Conservation (phyloP, 2,888 invertebrate species). For the Ochlodes sylvanus region DNA sequence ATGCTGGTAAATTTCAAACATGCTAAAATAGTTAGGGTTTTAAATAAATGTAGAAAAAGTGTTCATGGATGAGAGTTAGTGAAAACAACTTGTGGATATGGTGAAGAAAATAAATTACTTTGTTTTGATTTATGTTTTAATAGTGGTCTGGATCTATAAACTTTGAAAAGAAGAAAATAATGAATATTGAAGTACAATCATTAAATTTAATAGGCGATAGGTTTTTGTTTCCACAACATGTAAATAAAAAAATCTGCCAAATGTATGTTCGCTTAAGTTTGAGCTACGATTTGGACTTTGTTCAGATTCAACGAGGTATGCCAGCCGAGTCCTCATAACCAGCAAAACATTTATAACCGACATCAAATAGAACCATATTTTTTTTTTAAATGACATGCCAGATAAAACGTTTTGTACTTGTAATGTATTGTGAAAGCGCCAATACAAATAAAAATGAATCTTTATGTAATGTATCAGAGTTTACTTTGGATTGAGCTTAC, state of each 20-base stretch:
- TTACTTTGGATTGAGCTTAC: constrained; percentile 74
- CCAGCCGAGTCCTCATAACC: neutral
- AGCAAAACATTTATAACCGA: neutral
- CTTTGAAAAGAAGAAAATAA: neutral
- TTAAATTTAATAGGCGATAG: no score
- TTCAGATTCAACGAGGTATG: neutral
- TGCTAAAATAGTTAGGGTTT: constrained; percentile 35
- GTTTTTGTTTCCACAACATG: no score
- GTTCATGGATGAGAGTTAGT: constrained; percentile 23
- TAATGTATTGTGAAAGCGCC: constrained; percentile 10
- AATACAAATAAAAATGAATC: constrained; percentile 8
- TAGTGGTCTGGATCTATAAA: neutral
- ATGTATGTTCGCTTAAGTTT: no score
- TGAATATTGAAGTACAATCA: no score
- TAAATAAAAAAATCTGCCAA: no score
- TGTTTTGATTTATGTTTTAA: neutral
- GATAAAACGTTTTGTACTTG: neutral
- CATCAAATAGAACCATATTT: neutral
- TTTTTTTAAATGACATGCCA: neutral
- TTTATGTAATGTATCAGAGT: constrained; percentile 9
- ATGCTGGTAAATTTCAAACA: constrained; percentile 39
- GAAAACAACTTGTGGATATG: constrained; percentile 15
- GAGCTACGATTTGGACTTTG: no score
- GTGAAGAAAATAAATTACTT: constrained; percentile 1
- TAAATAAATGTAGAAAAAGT: constrained; percentile 26